Conservation (phyloP, 2,888 invertebrate species). For the Listrodromus nycthemerus region DNA sequence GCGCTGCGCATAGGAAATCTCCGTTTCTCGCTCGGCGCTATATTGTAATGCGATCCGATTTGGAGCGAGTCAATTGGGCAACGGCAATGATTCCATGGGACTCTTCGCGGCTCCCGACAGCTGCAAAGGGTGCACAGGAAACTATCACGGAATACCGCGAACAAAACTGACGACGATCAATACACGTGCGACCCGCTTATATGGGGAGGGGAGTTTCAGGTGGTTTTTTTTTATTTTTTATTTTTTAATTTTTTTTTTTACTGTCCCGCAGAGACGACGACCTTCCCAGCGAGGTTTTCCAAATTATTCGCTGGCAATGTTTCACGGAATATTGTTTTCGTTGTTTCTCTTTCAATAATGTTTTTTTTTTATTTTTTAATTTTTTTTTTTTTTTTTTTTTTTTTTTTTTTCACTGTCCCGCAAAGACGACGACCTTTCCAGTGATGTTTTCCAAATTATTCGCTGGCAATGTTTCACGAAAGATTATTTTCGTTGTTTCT, state of each 20-base stretch:
- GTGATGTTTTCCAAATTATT: conserved; percentile 7
- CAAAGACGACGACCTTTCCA: background rate
- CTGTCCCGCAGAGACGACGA: background rate
- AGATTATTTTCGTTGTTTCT: background rate
- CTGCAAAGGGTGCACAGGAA: conserved; percentile 39
- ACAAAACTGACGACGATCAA: conserved; percentile 61
- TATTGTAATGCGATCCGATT: conserved; percentile 13
- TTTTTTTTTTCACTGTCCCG: too few species aligned
- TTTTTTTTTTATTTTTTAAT: background rate
- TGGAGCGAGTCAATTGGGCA: conserved; percentile 27
- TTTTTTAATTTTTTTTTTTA: conserved; percentile 33
- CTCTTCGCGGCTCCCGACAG: conserved; percentile 20
- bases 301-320: background rate
- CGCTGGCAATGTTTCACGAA: background rate
- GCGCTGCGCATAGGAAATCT: background rate
- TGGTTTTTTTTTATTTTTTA: conserved; percentile 21
- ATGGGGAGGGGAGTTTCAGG: conserved; percentile 6
- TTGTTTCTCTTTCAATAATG: background rate
- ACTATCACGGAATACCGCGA: conserved; percentile 50
- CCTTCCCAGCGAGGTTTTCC: background rate
- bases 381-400: background rate
- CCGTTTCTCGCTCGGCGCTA: background rate
- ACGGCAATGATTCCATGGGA: conserved; percentile 4
- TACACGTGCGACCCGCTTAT: conserved; percentile 38
- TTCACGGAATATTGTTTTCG: background rate